These are phyloP conservation scores for Psittacula derbiana DNA, from an alignment of 2,797 vertebrate genomes.

Conservation along the genomic window DNA sequence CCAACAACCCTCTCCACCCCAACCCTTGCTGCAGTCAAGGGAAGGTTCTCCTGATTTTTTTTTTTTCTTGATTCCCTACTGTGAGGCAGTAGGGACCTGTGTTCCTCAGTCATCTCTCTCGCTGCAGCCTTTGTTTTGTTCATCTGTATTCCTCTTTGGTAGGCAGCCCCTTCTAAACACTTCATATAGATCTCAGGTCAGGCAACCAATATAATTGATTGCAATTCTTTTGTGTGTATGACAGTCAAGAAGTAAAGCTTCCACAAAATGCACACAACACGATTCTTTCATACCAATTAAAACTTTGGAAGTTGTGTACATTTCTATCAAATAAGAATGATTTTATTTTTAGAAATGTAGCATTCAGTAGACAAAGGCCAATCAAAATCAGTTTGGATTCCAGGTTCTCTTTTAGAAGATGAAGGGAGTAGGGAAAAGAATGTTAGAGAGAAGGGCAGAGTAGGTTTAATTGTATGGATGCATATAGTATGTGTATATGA, in stretches of 20 bases:
- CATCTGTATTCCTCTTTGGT: not conserved
- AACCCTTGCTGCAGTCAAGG: not conserved
- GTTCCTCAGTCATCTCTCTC: not conserved
- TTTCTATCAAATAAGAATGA: not conserved
- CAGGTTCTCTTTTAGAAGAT: not conserved
- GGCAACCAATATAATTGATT: not conserved
- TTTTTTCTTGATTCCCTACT: not conserved
- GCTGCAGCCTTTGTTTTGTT: not conserved
- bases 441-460: not conserved
- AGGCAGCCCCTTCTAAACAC: not conserved
- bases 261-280: rapidly evolving
- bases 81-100: not conserved
- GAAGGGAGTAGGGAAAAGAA: not conserved
- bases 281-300: rapidly evolving
- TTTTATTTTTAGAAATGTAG: not conserved
- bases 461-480: not conserved
- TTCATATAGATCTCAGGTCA: not conserved
- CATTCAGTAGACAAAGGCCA: not conserved
- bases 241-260: not conserved
- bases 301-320: not conserved
- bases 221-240: not conserved
- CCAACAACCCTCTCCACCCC: rapidly evolving
- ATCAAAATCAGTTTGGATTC: not conserved
- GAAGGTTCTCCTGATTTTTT: not conserved
- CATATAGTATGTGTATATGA: not conserved